Conservation (phyloP, 2,113 vertebrate genomes). For the Canis aureus region DNA sequence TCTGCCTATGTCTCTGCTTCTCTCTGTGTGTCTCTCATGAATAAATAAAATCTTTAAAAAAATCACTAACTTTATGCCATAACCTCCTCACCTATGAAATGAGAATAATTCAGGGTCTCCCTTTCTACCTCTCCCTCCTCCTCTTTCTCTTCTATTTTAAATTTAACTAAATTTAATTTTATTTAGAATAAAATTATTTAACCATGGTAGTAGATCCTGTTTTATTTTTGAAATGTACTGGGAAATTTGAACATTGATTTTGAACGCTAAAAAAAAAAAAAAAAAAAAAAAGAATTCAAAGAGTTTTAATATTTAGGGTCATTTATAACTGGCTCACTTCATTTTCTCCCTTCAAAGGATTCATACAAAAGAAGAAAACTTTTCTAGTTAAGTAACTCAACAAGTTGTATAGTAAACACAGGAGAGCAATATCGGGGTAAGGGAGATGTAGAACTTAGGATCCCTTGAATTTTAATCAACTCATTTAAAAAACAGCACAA, state of each 20-base stretch:
- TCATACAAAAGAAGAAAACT: neutral
- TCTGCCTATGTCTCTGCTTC: too few relatives aligned
- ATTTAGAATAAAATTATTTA: neutral
- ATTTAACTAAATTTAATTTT: neutral
- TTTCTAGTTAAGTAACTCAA: neutral
- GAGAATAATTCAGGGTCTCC: neutral
- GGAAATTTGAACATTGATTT: neutral
- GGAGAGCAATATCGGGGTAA: neutral
- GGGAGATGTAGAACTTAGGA: neutral
- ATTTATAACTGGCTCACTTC: neutral
- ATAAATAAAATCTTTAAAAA: too few relatives aligned
- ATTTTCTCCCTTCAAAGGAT: neutral
- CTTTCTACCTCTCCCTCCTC: neutral
- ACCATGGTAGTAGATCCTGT: neutral
- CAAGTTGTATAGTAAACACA: neutral
- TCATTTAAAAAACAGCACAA: slow-evolving; percentile 51
- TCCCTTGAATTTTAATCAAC: slow-evolving; percentile 46
- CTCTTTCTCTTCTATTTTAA: neutral
- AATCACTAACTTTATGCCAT: neutral
- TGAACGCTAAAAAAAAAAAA: neutral
- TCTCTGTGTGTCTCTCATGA: too few relatives aligned
- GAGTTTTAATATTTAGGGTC: neutral
- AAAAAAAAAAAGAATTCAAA: neutral
- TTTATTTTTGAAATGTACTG: slow-evolving; percentile 23
- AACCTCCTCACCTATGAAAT: neutral